Conservation (phyloP, 2,888 invertebrate species). For the Hydriomena furcata region DNA sequence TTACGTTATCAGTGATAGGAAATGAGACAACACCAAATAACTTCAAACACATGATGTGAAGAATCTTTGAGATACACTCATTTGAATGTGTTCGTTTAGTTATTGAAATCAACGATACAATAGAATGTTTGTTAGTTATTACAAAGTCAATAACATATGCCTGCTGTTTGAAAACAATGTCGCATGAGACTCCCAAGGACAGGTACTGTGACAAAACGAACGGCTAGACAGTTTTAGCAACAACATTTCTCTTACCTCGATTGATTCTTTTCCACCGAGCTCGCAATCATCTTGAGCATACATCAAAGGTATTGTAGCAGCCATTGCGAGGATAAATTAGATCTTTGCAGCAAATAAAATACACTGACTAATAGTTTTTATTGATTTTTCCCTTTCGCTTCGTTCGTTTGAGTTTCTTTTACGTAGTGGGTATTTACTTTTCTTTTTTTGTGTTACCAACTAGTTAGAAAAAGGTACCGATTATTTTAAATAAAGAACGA, state of each 20-base stretch:
- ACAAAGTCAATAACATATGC: conserved; percentile 6
- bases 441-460: no score
- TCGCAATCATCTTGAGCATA: conserved; percentile 86
- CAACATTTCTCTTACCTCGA: conserved; percentile 60
- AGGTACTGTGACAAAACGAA: conserved; percentile 24
- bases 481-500: no score
- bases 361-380: background rate
- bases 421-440: no score
- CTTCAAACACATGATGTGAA: no score
- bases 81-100: no score
- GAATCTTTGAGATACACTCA: no score
- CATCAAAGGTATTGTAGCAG: conserved; percentile 82
- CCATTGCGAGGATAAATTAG: conserved; percentile 7
- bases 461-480: no score
- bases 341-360: background rate
- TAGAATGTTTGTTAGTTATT: no score
- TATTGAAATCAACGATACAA: no score
- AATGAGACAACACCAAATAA: no score
- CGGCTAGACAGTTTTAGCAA: background rate
- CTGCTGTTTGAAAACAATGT: conserved; percentile 25
- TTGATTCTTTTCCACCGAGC: conserved; percentile 85
- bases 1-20: no score
- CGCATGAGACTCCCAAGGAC: conserved; percentile 17
- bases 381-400: conserved; percentile 27
- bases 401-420: conserved; percentile 29